Conservation (phyloP, 2,888 invertebrate species). For the Luperina nickerlii region DNA sequence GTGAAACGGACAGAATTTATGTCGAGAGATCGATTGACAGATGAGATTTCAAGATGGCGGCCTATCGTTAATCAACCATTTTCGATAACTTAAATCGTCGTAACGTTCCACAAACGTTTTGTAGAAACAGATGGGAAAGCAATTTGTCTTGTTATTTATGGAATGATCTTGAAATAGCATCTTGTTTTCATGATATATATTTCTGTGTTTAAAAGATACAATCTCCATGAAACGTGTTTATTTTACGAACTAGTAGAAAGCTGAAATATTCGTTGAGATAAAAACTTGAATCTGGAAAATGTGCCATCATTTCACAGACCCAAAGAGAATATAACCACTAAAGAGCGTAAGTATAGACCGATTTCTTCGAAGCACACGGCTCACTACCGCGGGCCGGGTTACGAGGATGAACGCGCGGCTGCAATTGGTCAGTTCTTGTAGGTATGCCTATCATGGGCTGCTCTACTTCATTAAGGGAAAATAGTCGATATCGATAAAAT, state of each 20-base stretch:
- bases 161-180: conserved; percentile 51
- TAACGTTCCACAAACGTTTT: conserved; percentile 37
- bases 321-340: too few species aligned
- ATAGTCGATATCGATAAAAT: too few species aligned
- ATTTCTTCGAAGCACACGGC: too few species aligned
- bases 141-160: conserved; percentile 45
- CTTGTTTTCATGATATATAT: conserved; percentile 45
- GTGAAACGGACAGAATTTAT: conserved; percentile 51
- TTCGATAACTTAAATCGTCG: conserved; percentile 26
- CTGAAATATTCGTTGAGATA: conserved; percentile 30
- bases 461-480: too few species aligned
- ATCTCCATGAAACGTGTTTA: conserved; percentile 41
- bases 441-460: too few species aligned
- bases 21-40: conserved; percentile 53
- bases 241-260: conserved; percentile 40
- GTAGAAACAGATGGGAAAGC: conserved; percentile 44
- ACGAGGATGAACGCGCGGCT: too few species aligned
- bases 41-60: conserved; percentile 51
- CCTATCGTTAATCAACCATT: conserved; percentile 39
- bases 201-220: conserved; percentile 32
- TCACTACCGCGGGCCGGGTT: too few species aligned
- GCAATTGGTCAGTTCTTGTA: too few species aligned
- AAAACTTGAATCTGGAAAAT: conserved; percentile 17
- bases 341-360: too few species aligned
- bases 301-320: conserved; percentile 4